A percentile compares a stretch with the other conserved stretches of the same genome.
These are phyloP conservation scores for Atherinomorus stipes DNA, from an alignment of 2,113 vertebrate species.

Conservation along the genomic window DNA sequence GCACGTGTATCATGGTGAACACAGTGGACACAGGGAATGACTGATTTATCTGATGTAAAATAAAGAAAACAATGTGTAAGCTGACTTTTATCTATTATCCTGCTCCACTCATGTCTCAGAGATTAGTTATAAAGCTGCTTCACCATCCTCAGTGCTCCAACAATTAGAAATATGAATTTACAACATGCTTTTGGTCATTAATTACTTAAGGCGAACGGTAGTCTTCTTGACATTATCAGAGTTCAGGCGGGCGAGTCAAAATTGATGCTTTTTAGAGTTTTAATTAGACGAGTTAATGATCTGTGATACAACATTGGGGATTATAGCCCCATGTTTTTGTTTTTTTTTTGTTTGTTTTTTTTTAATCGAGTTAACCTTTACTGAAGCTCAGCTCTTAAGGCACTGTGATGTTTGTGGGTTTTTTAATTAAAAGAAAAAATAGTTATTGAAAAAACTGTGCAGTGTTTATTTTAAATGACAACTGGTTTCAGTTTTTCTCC, in stretches of 20 bases:
- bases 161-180: constrained; percentile 30
- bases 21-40: not conserved
- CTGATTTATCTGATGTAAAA: too few relatives aligned
- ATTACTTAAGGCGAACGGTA: constrained; percentile 31
- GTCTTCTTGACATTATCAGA: constrained; percentile 56
- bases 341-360: too few relatives aligned
- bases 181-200: constrained; percentile 25
- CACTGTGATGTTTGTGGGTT: not conserved
- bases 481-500: not conserved
- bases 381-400: not conserved
- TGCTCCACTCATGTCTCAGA: not conserved
- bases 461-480: not conserved
- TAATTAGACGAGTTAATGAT: constrained; percentile 63
- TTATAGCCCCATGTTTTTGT: not conserved
- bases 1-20: too few relatives aligned
- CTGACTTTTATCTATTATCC: not conserved
- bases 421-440: too few relatives aligned
- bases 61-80: not conserved
- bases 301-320: constrained; percentile 41
- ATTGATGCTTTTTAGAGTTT: constrained; percentile 54
- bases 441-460: too few relatives aligned
- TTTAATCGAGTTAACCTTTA: not conserved
- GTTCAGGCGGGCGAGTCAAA: constrained; percentile 41
- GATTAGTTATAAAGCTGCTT: constrained; percentile 9
- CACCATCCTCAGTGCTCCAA: not conserved